Percentiles rank a stretch among this genome's conserved stretches.
Conservation (phyloP, 2,888 invertebrate genomes). For the Chloroclystis v-ata region DNA sequence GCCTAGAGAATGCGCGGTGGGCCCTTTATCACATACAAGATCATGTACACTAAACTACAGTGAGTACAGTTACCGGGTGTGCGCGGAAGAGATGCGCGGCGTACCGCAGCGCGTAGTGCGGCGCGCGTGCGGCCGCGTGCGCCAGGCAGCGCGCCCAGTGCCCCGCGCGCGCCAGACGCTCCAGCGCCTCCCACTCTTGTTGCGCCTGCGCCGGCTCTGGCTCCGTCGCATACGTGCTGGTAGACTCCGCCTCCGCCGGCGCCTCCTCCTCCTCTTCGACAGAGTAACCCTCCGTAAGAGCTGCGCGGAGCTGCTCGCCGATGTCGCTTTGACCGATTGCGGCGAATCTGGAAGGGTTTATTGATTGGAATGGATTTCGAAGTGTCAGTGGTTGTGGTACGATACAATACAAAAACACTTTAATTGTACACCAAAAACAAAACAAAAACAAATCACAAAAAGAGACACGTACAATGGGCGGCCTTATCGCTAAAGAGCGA, state of each 20-base stretch:
- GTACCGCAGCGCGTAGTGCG: constrained; percentile 64
- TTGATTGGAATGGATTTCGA: too few relatives aligned
- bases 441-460: too few relatives aligned
- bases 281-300: constrained; percentile 52
- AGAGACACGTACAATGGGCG: too few relatives aligned
- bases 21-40: too few relatives aligned
- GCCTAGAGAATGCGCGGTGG: too few relatives aligned
- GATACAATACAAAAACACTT: too few relatives aligned
- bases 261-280: constrained; percentile 45
- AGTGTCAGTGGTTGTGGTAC: too few relatives aligned
- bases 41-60: too few relatives aligned
- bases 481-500: too few relatives aligned
- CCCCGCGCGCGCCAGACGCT: constrained; percentile 63
- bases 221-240: too few relatives aligned
- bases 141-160: constrained; percentile 71
- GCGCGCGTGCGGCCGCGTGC: constrained; percentile 55
- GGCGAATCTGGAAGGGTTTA: constrained; percentile 47
- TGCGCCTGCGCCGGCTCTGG: constrained; percentile 18
- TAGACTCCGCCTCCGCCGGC: not conserved
- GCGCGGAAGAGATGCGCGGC: constrained; percentile 62
- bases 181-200: constrained; percentile 49
- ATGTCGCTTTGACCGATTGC: constrained; percentile 69
- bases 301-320: constrained; percentile 63
- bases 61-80: constrained; percentile 43
- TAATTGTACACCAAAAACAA: too few relatives aligned